Conservation (phyloP, 35 echinoderm and acorn worm genomes). For the Apostichopus japonicus region DNA sequence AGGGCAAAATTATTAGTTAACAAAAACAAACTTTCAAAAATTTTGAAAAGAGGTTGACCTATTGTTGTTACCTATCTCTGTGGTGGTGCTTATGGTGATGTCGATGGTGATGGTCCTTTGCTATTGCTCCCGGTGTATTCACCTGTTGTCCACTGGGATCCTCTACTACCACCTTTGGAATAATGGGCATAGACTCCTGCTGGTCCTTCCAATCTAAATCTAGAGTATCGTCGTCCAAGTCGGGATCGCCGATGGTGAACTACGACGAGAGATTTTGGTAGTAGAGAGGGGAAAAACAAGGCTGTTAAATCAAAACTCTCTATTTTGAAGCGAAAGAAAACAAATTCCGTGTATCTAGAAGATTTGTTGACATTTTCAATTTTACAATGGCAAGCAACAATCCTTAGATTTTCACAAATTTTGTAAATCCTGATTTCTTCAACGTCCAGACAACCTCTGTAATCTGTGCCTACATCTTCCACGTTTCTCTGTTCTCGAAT, state of each 20-base stretch:
- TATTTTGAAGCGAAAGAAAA: neutral
- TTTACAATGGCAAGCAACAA: neutral
- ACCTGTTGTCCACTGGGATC: neutral
- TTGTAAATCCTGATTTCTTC: no score
- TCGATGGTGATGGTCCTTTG: slow-evolving; percentile 50
- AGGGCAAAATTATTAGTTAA: no score
- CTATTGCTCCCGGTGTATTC: neutral
- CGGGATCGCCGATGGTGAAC: slow-evolving; percentile 80
- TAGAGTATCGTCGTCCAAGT: slow-evolving; percentile 59
- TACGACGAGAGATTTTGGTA: neutral
- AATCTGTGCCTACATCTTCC: no score
- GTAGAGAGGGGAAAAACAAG: neutral
- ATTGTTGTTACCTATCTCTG: slow-evolving; percentile 33
- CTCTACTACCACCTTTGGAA: slow-evolving; percentile 4
- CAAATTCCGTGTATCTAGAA: neutral
- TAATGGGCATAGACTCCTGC: neutral
- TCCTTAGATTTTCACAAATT: neutral
- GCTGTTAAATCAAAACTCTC: neutral
- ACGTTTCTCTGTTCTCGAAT: no score
- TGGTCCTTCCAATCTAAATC: slow-evolving; percentile 12
- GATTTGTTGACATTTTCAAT: neutral
- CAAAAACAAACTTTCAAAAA: no score
- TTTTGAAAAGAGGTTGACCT: no score
- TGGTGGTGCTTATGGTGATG: slow-evolving; percentile 68
- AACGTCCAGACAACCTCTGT: no score